These are phyloP conservation scores for Tangara arthus DNA, from an alignment of 2,797 vertebrate species.

Conservation along the genomic window DNA sequence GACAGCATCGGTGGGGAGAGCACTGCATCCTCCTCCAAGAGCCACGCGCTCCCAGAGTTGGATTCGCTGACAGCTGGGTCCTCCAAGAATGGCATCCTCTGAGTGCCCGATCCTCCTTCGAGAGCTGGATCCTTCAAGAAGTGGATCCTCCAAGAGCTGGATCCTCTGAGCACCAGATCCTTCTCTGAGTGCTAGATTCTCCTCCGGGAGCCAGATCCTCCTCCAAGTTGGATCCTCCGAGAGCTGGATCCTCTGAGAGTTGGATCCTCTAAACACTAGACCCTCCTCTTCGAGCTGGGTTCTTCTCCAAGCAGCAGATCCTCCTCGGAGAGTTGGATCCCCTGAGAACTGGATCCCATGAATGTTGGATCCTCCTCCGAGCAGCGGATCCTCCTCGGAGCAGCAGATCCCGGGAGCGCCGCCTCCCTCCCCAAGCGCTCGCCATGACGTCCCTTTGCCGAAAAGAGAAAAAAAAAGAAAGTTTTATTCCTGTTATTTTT, in stretches of 20 bases:
- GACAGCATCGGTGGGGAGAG: not conserved
- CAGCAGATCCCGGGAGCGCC: not conserved
- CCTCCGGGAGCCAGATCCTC: not conserved
- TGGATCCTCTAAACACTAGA: not conserved
- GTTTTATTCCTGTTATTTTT: conserved; percentile 81
- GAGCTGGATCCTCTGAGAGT: not conserved
- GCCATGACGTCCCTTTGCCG: conserved; percentile 70
- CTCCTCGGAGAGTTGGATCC: not conserved
- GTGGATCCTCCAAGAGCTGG: not conserved
- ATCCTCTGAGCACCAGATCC: not conserved
- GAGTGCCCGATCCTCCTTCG: not conserved
- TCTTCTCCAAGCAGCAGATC: not conserved
- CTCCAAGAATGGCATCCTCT: not conserved
- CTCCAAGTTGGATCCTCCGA: not conserved
- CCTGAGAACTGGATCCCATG: not conserved
- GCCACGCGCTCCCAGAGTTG: not conserved
- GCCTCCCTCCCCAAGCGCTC: conserved; percentile 51
- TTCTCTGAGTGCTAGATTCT: not conserved
- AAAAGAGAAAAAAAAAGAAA: conserved; percentile 64
- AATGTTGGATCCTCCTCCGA: not conserved
- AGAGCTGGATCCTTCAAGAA: not conserved
- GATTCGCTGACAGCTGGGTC: not conserved
- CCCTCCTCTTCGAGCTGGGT: not conserved
- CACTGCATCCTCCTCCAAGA: not conserved
- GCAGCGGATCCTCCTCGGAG: not conserved